A percentile compares a stretch with the other conserved stretches of the same genome.
Conservation (phyloP, 2,113 vertebrate species). For the Triplophysa tibetana region DNA sequence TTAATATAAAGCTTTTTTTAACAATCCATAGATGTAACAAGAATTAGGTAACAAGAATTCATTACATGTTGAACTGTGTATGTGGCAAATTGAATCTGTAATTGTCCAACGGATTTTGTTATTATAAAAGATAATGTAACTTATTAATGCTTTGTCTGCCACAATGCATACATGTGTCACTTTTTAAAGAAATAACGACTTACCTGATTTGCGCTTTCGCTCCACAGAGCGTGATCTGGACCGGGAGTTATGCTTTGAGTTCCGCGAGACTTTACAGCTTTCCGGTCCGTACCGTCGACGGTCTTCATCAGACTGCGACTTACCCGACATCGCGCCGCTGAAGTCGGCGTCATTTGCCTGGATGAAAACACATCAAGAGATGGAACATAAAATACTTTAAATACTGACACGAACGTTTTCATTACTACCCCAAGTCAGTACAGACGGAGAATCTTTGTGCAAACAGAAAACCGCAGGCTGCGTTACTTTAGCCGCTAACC, state of each 20-base stretch:
- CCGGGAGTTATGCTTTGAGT: conserved; percentile 89
- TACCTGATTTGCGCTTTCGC: conserved; percentile 86
- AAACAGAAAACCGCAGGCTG: not conserved
- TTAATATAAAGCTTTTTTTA: too few relatives aligned
- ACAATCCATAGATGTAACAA: too few relatives aligned
- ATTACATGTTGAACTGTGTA: too few relatives aligned
- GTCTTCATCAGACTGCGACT: conserved; percentile 79
- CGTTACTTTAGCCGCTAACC: too few relatives aligned
- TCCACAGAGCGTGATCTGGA: conserved; percentile 89
- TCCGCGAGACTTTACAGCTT: conserved; percentile 84
- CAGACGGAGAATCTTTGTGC: not conserved
- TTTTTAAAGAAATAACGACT: not conserved
- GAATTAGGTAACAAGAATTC: too few relatives aligned
- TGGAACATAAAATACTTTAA: not conserved
- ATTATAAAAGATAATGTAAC: too few relatives aligned
- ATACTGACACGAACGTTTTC: not conserved
- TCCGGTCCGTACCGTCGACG: conserved; percentile 86
- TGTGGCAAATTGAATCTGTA: too few relatives aligned
- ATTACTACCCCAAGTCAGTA: not conserved
- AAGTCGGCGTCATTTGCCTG: conserved; percentile 87
- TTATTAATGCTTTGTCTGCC: too few relatives aligned
- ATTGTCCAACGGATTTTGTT: too few relatives aligned
- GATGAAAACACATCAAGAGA: not conserved
- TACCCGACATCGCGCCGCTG: conserved; percentile 76
- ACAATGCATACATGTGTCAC: not conserved